Evolutionary conservation across 2,888 invertebrate species (phyloP), one percentile per base, ranked within the genome.

Genomic region (Polylopha cassiicola): DNA sequence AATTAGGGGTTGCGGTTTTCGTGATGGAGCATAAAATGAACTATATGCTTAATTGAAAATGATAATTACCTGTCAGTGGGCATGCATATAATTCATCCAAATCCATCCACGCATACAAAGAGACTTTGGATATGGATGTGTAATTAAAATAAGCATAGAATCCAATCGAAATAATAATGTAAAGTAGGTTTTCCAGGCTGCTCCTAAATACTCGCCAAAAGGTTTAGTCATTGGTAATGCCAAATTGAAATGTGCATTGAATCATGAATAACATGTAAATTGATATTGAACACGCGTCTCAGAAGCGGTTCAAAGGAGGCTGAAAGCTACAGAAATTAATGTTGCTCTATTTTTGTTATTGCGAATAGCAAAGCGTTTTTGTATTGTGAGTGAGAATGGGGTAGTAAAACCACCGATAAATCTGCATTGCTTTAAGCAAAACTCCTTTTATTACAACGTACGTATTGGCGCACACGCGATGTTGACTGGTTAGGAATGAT

Each of bases 241-340:
- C 29, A 41, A 36, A 41, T 41, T 30, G 41, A 36, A 41, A 36
- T 30, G 41, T 36, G 41, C 41, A 36, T 36, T 26, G 36, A 26
- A 24, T 26, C 34, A 41, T 30, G 24, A 41, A 36, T 41, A 41
- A 36, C 36, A 41, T 36, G 34, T 30, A 27, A 26, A 36, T 36
- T 41, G 34, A 30, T 36, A 41, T 34, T 26, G 41, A 41, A 30
- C 13, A 36, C 29, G 29, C 16, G 15, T 29, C 30, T 29, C 22
- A 9, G 15, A 27, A 17, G 11, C 17, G 20, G 23, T 26, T 30
- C 29, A 41, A 34, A 34, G 20, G 28, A 33, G 20, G 30, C n/a
- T n/a, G 20, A 7, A 13, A 18, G 24, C 29, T 11, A 23, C 14
- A 24, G 29, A 24, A 41, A 34, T 41, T 29, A 34, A 34, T 34